phyloP scores from a whole-genome alignment of 2,113 vertebrate species.

The Toxotes chatareus region DNA sequence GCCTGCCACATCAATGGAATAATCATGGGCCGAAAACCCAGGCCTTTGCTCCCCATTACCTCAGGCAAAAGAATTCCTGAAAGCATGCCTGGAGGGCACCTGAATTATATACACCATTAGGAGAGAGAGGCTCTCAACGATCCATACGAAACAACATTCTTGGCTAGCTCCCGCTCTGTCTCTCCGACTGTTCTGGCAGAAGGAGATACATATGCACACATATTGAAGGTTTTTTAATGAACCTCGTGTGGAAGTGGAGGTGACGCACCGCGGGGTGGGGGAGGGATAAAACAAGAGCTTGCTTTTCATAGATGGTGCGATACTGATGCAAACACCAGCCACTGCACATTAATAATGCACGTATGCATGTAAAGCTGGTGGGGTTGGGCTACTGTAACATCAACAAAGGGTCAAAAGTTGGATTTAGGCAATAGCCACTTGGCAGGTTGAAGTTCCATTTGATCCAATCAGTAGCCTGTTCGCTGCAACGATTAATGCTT shows the following conservation, averaged over 20 bases:
- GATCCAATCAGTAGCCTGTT: not conserved
- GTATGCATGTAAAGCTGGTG: conserved; percentile 33
- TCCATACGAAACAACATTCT: conserved; percentile 91
- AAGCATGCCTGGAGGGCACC: conserved; percentile 99
- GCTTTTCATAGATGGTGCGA: conserved; percentile 40
- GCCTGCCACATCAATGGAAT: conserved; percentile 98
- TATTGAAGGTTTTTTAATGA: conserved; percentile 79
- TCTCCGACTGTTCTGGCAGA: conserved; percentile 67
- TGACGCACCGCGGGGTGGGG: conserved; percentile 44
- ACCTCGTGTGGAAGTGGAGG: conserved; percentile 60
- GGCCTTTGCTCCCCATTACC: conserved; percentile 98
- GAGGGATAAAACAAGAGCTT: conserved; percentile 57
- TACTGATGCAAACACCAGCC: conserved; percentile 46
- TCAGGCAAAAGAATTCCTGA: conserved; percentile 99
- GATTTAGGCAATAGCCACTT: not conserved
- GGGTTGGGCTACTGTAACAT: not conserved
- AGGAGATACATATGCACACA: conserved; percentile 79
- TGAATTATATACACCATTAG: conserved; percentile 99
- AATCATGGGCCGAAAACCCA: conserved; percentile 97
- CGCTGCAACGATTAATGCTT: not conserved
- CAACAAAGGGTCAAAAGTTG: conserved; percentile 20
- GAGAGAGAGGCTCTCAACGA: conserved; percentile 92
- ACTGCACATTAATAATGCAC: conserved; percentile 54
- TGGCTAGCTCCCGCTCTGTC: conserved; percentile 83
- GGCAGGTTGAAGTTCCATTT: conserved; percentile 2